Percentiles rank a stretch among this genome's conserved stretches.
Evolutionary conservation across 2,888 invertebrate genomes (phyloP).

Genomic region (Melanostoma scalare): DNA sequence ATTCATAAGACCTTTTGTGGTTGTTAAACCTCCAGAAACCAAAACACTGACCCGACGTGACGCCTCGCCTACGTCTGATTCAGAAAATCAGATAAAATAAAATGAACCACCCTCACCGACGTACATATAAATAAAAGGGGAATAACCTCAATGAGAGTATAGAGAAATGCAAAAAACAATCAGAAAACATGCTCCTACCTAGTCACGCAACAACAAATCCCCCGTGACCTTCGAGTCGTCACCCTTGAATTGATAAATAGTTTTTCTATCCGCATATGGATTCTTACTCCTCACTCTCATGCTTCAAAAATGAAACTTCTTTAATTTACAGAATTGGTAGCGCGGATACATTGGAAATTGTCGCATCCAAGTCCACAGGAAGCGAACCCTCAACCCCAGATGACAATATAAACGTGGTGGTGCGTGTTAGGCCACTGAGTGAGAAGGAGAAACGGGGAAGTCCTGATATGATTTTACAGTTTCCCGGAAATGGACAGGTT

Average conservation of each 20-base stretch:
- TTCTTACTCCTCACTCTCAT: not conserved
- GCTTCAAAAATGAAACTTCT: conserved; percentile 7
- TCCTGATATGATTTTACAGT: conserved; percentile 89
- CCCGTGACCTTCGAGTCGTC: conserved; percentile 54
- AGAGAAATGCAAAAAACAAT: conserved; percentile 32
- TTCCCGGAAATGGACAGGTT: conserved; percentile 95
- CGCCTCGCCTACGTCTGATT: conserved; percentile 54
- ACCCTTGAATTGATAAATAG: conserved; percentile 21
- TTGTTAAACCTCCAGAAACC: not conserved
- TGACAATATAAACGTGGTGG: conserved; percentile 94
- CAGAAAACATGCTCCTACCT: conserved; percentile 2
- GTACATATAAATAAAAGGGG: conserved; percentile 31
- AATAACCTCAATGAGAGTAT: conserved; percentile 39
- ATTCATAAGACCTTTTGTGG: conserved; percentile 36
- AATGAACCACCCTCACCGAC: conserved; percentile 16
- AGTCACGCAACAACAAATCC: conserved; percentile 58
- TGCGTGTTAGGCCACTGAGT: conserved; percentile 92
- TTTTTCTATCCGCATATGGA: not conserved
- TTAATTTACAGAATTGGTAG: conserved; percentile 79
- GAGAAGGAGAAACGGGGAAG: conserved; percentile 88
- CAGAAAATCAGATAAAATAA: conserved; percentile 49
- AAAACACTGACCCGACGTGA: conserved; percentile 11
- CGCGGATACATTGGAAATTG: conserved; percentile 81
- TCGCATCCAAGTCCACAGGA: conserved; percentile 81
- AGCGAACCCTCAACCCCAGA: conserved; percentile 83